Evolutionary conservation across 2,797 vertebrate genomes (phyloP), one percentile per base, ranked within the genome.

Genomic region (Darevskia nairensis): DNA sequence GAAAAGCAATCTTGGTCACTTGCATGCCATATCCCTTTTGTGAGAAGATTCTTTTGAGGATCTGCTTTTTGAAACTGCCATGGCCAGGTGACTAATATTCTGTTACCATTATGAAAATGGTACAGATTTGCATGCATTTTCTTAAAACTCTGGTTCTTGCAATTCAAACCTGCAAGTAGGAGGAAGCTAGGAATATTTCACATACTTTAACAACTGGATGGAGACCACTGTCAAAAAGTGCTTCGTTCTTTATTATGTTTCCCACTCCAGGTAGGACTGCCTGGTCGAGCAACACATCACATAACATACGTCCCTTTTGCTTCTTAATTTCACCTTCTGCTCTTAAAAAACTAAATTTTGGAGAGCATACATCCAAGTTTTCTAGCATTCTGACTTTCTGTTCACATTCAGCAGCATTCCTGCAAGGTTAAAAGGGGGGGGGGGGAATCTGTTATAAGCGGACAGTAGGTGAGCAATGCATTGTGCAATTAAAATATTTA

Each of bases 171-270:
- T 59, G 6, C 23, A 59, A 74, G 17, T 74, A 75, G 8, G 0
- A 27, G 75, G 66, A 55, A 27, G 32, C 59, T 15, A 64, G 59
- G 88, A 59, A 89, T 15, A 80, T 77, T 86, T 89, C 39, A 93
- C 92, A 13, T 97, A 99, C 98, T 97, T 97, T 98, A 90, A 98
- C 95, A 88, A 97, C 97, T 89, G 98, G 99, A 91, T 98, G 97
- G 87, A 99, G 96, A 87, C 98, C 97, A 13, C 98, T 98, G 95
- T 98, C 98, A 95, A 98, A 98, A 69, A 99, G 97, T 39, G 98
- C 98, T 97, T 99, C 99, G 19, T 99, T 99, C 97, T 98, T 99
- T 95, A 99, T 99, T 94, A 99, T 99, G 95, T 99, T 99, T 89
- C 99, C 99, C 3, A 99, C 98, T 71, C 99, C 99, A 1, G 98